A percentile compares a stretch with the other conserved stretches of the same genome.
Evolutionary conservation across 2,113 vertebrate genomes (phyloP).

Genomic region (Macrotis lagotis): DNA sequence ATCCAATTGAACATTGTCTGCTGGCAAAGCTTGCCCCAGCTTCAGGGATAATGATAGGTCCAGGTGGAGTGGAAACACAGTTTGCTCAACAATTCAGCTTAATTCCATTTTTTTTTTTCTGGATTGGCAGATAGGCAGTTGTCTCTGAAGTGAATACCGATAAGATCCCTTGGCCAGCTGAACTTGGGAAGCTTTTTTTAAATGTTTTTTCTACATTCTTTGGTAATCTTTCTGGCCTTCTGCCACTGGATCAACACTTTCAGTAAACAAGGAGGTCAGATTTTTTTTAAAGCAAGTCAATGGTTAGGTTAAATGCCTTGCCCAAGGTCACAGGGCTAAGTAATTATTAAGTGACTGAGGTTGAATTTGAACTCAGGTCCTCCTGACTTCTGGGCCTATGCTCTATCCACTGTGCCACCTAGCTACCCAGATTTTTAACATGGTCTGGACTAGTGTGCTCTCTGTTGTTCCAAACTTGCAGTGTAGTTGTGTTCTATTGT

Average conservation of each 20-base stretch:
- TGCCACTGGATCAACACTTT: not conserved
- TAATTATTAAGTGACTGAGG: too few species aligned
- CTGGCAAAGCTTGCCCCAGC: constrained; percentile 19
- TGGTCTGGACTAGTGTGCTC: not conserved
- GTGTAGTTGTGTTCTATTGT: constrained; percentile 8
- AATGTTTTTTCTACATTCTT: constrained; percentile 15
- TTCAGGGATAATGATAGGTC: constrained; percentile 71
- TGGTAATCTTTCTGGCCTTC: constrained; percentile 19
- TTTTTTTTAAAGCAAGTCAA: too few species aligned
- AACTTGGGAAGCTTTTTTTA: not conserved
- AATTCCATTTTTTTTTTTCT: constrained; percentile 63
- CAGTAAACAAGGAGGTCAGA: not conserved
- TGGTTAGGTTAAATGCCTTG: too few species aligned
- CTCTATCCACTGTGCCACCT: too few species aligned
- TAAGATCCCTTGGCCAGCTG: not conserved
- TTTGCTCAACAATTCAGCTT: constrained; percentile 69
- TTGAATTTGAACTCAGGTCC: too few species aligned
- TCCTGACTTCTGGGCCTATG: too few species aligned
- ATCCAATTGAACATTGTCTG: constrained; percentile 58
- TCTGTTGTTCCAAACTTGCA: not conserved
- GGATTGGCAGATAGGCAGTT: constrained; percentile 60
- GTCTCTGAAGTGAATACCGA: constrained; percentile 64
- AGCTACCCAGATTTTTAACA: constrained; percentile 22
- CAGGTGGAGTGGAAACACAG: constrained; percentile 73
- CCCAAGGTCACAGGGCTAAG: too few species aligned